phyloP scores from a whole-genome alignment of 2,888 invertebrate species.

The Portevinia maculata region DNA sequence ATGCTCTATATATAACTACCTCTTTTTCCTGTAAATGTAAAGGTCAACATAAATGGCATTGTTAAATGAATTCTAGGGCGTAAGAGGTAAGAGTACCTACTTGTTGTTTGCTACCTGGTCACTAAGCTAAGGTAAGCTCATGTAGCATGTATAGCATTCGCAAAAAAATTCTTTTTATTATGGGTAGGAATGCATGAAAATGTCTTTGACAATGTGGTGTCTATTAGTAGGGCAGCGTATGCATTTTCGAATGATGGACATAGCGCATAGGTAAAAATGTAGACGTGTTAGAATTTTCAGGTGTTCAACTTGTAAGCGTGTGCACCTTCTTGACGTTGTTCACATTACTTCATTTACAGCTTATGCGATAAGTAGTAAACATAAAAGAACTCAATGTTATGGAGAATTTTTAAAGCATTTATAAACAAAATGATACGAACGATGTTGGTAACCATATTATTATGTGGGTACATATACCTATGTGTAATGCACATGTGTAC shows the following conservation, averaged over 20 bases:
- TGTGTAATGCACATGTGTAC: neutral
- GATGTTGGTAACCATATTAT: neutral
- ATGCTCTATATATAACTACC: conserved; percentile 73
- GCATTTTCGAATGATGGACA: conserved; percentile 13
- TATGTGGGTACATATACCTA: conserved; percentile 2
- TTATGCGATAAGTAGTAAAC: conserved; percentile 33
- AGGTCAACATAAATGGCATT: conserved; percentile 55
- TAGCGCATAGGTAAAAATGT: conserved; percentile 12
- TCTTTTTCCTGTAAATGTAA: conserved; percentile 56
- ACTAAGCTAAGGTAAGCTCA: conserved; percentile 33
- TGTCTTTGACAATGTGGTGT: conserved; percentile 29
- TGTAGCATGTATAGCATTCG: conserved; percentile 35
- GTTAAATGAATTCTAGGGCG: conserved; percentile 54
- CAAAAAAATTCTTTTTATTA: conserved; percentile 47
- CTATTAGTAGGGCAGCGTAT: neutral
- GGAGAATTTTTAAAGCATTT: neutral
- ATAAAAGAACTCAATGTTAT: neutral
- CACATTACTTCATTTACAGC: conserved; percentile 25
- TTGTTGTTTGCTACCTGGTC: conserved; percentile 67
- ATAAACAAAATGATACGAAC: neutral
- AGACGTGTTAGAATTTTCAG: conserved; percentile 57
- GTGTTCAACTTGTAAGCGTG: conserved; percentile 54
- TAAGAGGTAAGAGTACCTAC: no score
- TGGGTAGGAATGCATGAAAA: no score
- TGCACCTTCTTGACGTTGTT: conserved; percentile 45